Conservation (phyloP, 1,140 invertebrate genomes). For the Euborellia annulipes region DNA sequence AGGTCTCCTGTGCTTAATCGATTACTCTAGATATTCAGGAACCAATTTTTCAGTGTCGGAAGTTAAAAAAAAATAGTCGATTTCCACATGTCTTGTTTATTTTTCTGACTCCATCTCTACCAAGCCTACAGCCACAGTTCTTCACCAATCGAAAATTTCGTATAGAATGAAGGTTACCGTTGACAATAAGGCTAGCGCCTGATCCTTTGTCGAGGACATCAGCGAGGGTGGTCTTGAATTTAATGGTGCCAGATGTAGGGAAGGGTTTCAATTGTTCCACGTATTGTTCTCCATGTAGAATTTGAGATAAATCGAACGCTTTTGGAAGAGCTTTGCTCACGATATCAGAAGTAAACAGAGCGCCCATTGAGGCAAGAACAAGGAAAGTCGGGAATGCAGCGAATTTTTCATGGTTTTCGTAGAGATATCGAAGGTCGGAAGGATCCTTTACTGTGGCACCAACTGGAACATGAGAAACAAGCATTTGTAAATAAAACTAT, state of each 20-base stretch:
- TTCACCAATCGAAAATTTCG: no score
- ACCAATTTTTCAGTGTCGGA: no score
- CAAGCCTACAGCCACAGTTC: no score
- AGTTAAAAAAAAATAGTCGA: no score
- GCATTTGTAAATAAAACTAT: no score
- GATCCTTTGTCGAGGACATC: constrained; percentile 91
- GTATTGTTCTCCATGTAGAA: constrained; percentile 92
- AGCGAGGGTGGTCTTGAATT: constrained; percentile 45
- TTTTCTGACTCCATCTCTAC: no score
- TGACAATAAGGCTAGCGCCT: constrained; percentile 63
- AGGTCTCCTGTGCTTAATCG: no score
- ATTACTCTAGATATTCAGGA: no score
- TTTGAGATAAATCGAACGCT: constrained; percentile 49
- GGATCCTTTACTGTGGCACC: constrained; percentile 59
- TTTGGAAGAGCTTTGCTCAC: constrained; percentile 44
- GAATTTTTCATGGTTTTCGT: constrained; percentile 81
- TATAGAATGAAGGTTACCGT: constrained; percentile 49
- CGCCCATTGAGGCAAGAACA: constrained; percentile 46
- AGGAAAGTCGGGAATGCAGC: constrained; percentile 71
- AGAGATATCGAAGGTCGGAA: constrained; percentile 67
- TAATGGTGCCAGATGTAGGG: constrained; percentile 51
- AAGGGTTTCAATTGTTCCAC: constrained; percentile 71
- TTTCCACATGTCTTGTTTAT: no score
- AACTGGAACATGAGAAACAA: constrained; percentile 47
- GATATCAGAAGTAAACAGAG: constrained; percentile 25